Evolutionary conservation across 2,113 vertebrate genomes (phyloP), one percentile per base, ranked within the genome.

Genomic region (Myxocyprinus asiaticus): DNA sequence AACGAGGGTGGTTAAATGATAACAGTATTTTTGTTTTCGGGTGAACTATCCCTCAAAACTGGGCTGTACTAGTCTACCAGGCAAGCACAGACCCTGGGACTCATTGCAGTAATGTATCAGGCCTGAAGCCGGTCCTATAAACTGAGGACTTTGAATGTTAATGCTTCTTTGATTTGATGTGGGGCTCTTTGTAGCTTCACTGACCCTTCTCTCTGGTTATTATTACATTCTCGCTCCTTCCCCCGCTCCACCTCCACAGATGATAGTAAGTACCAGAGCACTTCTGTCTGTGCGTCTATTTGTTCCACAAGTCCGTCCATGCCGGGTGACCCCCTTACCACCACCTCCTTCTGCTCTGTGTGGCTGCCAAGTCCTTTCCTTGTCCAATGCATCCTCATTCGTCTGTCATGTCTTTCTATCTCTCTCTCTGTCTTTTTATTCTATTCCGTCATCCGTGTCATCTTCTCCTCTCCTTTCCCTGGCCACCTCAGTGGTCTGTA

Each of bases 181-280:
- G 92, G 91, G 93, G 93, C 92, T 92, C 91, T 93, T 92, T 93
- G 89, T 85, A 87, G 88, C 89, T 89, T 92, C 87, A 93, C 93
- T 93, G 93, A 94, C 90, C 92, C 91, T 93, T 92, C 83, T 93
- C 86, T 93, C 92, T 93, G 92, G 89, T 93, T 93, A 88, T 90
- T 91, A 88, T 91, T 90, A 91, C 92, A 81, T 92, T 91, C 91
- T 91, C 85, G 93, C 93, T 92, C 91, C 22, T 90, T 90, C 91
- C 82, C 81, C 83, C 76, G 65, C 83, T 84, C 76, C 83, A 81
- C 76, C 91, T 92, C 89, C 91, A 92, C 96, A 99, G 97, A 99
- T 99, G 97, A 99, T 99, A 96, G 97, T 99, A 99, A 99, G 97
- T 99, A 99, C 93, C 93, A 94, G 76, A 84, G 83, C 93, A 91